Percentiles rank a stretch among this genome's conserved stretches.
These are phyloP conservation scores for Pachyuromys duprasi DNA, from an alignment of 2,797 vertebrate species.

Conservation along the genomic window DNA sequence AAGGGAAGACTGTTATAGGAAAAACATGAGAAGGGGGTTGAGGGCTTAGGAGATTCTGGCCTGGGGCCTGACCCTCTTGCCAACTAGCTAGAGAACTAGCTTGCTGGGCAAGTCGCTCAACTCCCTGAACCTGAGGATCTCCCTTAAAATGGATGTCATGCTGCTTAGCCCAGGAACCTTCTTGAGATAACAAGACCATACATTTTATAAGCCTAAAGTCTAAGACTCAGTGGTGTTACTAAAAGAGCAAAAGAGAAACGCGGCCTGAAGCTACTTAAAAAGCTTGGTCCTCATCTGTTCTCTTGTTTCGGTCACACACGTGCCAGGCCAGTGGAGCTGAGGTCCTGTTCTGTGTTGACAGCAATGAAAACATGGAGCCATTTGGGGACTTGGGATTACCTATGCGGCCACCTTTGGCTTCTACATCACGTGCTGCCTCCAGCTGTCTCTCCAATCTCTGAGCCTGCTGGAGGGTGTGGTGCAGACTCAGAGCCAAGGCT, in stretches of 20 bases:
- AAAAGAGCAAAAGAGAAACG: not conserved
- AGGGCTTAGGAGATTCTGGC: not conserved
- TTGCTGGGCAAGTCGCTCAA: not conserved
- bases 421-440: slow-evolving; percentile 83
- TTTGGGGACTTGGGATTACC: slow-evolving; percentile 83
- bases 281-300: not conserved
- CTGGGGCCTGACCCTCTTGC: not conserved
- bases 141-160: not conserved
- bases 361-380: not conserved
- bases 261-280: not conserved
- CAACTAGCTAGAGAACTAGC: not conserved
- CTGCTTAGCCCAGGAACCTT: not conserved
- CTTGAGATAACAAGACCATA: not conserved
- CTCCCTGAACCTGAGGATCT: not conserved
- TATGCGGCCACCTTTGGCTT: slow-evolving; percentile 87
- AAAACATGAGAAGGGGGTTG: not conserved
- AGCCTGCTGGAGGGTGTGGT: slow-evolving; percentile 88
- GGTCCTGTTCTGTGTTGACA: not conserved
- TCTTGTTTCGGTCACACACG: not conserved
- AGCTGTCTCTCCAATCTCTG: slow-evolving; percentile 87
- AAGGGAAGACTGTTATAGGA: not conserved
- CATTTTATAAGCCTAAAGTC: not conserved
- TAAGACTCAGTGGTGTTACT: not conserved
- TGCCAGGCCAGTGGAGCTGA: not conserved
- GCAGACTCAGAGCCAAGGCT: slow-evolving; percentile 85